phyloP scores from a whole-genome alignment of 2,797 vertebrate genomes.

The Danio jaintianensis region DNA sequence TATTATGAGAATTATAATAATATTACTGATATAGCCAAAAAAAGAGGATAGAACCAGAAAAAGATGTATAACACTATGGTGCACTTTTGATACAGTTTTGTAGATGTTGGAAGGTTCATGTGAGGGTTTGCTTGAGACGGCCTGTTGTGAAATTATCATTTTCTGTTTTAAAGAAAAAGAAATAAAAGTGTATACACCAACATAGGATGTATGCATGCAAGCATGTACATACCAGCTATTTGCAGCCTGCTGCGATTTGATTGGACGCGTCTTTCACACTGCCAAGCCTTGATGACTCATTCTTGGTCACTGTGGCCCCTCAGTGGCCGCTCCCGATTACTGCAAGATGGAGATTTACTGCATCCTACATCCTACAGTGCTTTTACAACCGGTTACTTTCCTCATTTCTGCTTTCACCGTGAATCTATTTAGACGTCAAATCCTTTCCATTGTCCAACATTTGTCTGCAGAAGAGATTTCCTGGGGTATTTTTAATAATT shows the following conservation, averaged over 20 bases:
- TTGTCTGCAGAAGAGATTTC: too few relatives aligned
- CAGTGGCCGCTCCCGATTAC: conserved; percentile 46
- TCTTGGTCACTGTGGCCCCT: conserved; percentile 61
- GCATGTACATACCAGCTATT: conserved; percentile 49
- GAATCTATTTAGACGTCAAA: too few relatives aligned
- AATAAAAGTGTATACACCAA: conserved; percentile 80
- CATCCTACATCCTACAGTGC: not conserved
- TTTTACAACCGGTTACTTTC: not conserved
- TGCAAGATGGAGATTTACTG: not conserved
- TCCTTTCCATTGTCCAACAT: too few relatives aligned
- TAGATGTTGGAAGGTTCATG: conserved; percentile 87
- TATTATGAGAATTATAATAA: conserved; percentile 82
- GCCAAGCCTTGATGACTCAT: conserved; percentile 74
- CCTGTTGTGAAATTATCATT: conserved; percentile 87
- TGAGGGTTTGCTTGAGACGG: conserved; percentile 86
- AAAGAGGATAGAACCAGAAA: conserved; percentile 75
- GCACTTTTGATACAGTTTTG: conserved; percentile 93
- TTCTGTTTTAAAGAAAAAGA: conserved; percentile 91
- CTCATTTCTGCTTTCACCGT: not conserved
- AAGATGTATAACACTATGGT: conserved; percentile 88
- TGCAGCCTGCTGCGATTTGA: conserved; percentile 37
- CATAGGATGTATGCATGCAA: conserved; percentile 59
- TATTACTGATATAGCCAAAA: conserved; percentile 75
- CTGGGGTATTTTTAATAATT: too few relatives aligned
- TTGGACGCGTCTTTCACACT: conserved; percentile 24